These are phyloP conservation scores for Esperia sulphurella DNA, from an alignment of 2,888 invertebrate species.

Conservation along the genomic window DNA sequence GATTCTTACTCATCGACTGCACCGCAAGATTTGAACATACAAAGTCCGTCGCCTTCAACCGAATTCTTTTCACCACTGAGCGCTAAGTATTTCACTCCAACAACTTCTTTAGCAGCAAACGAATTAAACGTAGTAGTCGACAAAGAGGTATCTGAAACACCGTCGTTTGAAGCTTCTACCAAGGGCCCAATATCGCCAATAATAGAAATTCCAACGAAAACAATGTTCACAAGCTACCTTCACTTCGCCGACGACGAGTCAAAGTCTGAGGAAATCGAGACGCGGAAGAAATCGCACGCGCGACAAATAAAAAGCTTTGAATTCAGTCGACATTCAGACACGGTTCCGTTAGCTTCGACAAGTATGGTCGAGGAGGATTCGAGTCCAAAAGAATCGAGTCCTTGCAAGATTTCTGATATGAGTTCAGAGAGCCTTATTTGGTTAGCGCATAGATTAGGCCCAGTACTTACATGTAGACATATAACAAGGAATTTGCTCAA, in stretches of 20 bases:
- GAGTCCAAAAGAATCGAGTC: slow-evolving; percentile 31
- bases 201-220: slow-evolving; percentile 82
- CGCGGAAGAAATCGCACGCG: slow-evolving; percentile 28
- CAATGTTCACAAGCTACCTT: slow-evolving; percentile 71
- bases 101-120: slow-evolving; percentile 22
- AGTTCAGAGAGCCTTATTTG: slow-evolving; percentile 93
- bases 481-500: slow-evolving; percentile 94
- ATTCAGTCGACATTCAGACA: slow-evolving; percentile 28
- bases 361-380: slow-evolving; percentile 39
- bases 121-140: slow-evolving; percentile 32
- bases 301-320: slow-evolving; percentile 43
- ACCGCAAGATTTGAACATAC: slow-evolving; percentile 43
- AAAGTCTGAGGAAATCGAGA: slow-evolving; percentile 33
- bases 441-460: slow-evolving; percentile 95
- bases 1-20: slow-evolving; percentile 55
- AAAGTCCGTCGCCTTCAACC: slow-evolving; percentile 58
- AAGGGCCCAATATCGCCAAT: slow-evolving; percentile 80
- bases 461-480: slow-evolving; percentile 94
- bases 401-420: slow-evolving; percentile 88
- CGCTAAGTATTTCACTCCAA: slow-evolving; percentile 36
- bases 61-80: slow-evolving; percentile 61
- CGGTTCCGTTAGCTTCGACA: slow-evolving; percentile 22
- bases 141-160: slow-evolving; percentile 33
- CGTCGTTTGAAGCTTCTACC: slow-evolving; percentile 20
- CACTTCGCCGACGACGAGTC: slow-evolving; percentile 63